Conservation (phyloP, 2,113 vertebrate species). For the Melanotaenia duboulayi region DNA sequence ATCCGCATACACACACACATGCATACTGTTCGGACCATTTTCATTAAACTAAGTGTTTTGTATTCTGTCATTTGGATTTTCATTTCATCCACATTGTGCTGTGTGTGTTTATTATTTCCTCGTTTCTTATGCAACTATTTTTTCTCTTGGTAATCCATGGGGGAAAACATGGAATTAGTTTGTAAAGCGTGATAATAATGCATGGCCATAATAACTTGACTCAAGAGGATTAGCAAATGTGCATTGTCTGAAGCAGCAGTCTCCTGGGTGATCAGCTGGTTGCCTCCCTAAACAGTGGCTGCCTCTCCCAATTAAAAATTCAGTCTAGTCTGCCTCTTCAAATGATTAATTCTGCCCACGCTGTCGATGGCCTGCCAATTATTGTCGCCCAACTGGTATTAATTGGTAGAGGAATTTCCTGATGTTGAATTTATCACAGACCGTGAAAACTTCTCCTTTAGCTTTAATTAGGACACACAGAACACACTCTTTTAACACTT, state of each 20-base stretch:
- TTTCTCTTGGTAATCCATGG: slow-evolving; percentile 75
- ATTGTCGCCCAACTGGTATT: slow-evolving; percentile 80
- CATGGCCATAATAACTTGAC: slow-evolving; percentile 83
- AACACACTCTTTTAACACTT: slow-evolving; percentile 26
- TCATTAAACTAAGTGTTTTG: slow-evolving; percentile 26
- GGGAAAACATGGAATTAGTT: slow-evolving; percentile 85
- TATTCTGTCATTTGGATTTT: slow-evolving; percentile 59
- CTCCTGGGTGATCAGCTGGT: slow-evolving; percentile 80
- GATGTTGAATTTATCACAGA: slow-evolving; percentile 76
- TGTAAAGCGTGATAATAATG: slow-evolving; percentile 85
- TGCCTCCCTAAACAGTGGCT: slow-evolving; percentile 81
- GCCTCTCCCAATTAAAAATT: slow-evolving; percentile 84
- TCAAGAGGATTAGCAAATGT: slow-evolving; percentile 84
- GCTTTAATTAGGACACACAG: slow-evolving; percentile 65
- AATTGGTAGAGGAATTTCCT: slow-evolving; percentile 79
- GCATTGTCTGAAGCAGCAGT: slow-evolving; percentile 81
- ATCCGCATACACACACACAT: slow-evolving; percentile 23
- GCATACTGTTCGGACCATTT: not conserved
- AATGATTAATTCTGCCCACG: slow-evolving; percentile 81
- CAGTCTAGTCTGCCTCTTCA: slow-evolving; percentile 77
- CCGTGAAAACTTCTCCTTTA: slow-evolving; percentile 69
- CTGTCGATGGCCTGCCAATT: slow-evolving; percentile 81
- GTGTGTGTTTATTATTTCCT: slow-evolving; percentile 57
- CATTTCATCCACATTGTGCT: slow-evolving; percentile 54
- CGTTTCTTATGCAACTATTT: slow-evolving; percentile 57